Conservation (phyloP, 2,797 vertebrate species). For the Sebastes ruberrimus region DNA sequence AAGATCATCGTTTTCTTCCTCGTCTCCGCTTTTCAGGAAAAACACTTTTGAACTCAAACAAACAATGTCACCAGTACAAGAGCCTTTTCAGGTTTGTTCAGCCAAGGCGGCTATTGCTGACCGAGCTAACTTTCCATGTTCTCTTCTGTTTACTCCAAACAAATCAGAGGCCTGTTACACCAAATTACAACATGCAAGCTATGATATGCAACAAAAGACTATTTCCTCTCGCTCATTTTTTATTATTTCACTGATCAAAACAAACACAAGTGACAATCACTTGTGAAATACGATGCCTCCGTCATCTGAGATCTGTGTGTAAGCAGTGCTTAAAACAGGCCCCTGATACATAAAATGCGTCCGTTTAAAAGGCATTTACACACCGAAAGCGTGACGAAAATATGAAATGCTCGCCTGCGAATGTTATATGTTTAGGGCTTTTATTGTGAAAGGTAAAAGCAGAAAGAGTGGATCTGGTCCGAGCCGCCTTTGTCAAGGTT, state of each 20-base stretch:
- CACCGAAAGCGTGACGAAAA: too few species aligned
- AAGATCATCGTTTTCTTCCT: constrained; percentile 13
- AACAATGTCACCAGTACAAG: background rate
- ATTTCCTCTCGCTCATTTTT: background rate
- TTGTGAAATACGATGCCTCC: background rate
- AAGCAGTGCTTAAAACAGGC: background rate
- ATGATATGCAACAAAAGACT: background rate
- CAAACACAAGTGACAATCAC: background rate
- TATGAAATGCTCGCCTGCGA: too few species aligned
- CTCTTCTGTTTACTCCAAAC: background rate
- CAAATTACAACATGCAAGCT: background rate
- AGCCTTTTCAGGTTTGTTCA: background rate
- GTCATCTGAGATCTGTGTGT: background rate
- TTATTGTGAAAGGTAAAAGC: too few species aligned
- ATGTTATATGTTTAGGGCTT: too few species aligned
- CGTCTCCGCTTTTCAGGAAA: background rate
- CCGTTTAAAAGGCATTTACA: too few species aligned
- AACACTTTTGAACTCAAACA: background rate
- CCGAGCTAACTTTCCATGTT: background rate
- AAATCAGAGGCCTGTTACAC: background rate
- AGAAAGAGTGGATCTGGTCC: too few species aligned
- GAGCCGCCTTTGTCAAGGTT: too few species aligned
- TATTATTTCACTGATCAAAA: background rate
- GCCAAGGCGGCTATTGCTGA: background rate
- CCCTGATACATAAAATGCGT: background rate